Percentiles rank a stretch among this genome's conserved stretches.
Conservation (phyloP, 2,113 vertebrate genomes). For the Siniperca knerii region DNA sequence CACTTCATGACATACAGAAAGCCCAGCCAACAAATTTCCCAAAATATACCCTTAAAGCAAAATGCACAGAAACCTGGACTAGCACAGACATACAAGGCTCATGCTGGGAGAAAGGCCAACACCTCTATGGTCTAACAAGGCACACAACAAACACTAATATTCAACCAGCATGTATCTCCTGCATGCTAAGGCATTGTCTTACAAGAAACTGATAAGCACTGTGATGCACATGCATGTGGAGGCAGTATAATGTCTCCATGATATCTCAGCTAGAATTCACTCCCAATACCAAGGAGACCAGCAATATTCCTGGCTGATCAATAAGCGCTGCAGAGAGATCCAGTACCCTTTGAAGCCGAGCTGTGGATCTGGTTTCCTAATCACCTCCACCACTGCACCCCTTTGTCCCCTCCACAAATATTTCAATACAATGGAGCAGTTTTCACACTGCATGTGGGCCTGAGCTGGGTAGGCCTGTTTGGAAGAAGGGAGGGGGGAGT, state of each 20-base stretch:
- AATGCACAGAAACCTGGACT: slow-evolving; percentile 13
- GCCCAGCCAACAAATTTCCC: background rate
- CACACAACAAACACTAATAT: background rate
- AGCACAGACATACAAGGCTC: background rate
- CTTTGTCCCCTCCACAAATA: slow-evolving; percentile 73
- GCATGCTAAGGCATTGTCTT: slow-evolving; percentile 1
- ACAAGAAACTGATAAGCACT: background rate
- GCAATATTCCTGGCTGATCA: slow-evolving; percentile 79
- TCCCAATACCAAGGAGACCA: slow-evolving; percentile 52
- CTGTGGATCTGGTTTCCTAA: slow-evolving; percentile 84
- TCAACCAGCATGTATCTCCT: background rate
- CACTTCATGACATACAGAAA: slow-evolving; percentile 28
- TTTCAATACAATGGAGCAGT: slow-evolving; percentile 80
- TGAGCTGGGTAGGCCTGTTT: slow-evolving; percentile 60
- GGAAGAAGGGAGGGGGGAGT: slow-evolving; percentile 42
- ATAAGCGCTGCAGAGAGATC: slow-evolving; percentile 81
- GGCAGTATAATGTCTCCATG: slow-evolving; percentile 13
- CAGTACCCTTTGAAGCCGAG: slow-evolving; percentile 79
- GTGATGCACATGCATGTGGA: slow-evolving; percentile 23
- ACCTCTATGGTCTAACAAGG: background rate
- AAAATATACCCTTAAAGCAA: slow-evolving; percentile 4
- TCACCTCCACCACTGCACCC: slow-evolving; percentile 74
- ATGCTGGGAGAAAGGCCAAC: background rate
- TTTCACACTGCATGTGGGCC: slow-evolving; percentile 74
- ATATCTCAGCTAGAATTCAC: slow-evolving; percentile 49